These are phyloP conservation scores for Oceanites oceanicus DNA, from an alignment of 2,113 vertebrate species.

Conservation along the genomic window DNA sequence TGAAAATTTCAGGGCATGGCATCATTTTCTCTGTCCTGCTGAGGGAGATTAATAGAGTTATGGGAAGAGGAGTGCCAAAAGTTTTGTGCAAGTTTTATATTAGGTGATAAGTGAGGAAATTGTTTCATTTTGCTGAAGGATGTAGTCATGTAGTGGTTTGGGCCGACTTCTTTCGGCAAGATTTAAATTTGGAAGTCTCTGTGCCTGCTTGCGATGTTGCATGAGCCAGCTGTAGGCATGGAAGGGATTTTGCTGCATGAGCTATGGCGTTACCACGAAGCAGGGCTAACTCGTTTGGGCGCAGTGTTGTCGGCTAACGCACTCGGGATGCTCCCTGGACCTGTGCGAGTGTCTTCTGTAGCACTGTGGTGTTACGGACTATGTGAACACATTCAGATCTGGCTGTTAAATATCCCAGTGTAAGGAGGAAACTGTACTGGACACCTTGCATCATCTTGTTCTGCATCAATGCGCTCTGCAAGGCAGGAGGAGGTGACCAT, in stretches of 20 bases:
- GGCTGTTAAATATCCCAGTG: not conserved
- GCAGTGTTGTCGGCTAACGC: not conserved
- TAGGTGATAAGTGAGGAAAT: not conserved
- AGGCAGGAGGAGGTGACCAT: not conserved
- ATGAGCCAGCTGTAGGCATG: accelerated
- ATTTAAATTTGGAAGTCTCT: not conserved
- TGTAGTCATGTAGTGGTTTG: accelerated
- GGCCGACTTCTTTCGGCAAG: accelerated
- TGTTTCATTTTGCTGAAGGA: not conserved
- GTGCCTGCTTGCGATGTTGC: not conserved
- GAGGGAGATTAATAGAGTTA: not conserved
- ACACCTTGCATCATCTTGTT: not conserved
- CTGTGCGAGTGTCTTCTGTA: not conserved
- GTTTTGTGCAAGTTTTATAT: not conserved
- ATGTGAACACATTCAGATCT: not conserved
- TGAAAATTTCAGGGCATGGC: not conserved
- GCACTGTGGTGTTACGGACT: not conserved
- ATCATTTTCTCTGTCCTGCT: not conserved
- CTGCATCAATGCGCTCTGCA: not conserved
- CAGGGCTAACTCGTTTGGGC: not conserved
- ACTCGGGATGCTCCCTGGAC: accelerated
- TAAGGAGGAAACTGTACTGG: not conserved
- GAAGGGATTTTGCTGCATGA: not conserved
- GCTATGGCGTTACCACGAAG: not conserved
- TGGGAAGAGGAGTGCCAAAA: not conserved